Base-by-base conservation (phyloP, 2,113 vertebrate genomes). In the Oreochromis tanganicae region DNA sequence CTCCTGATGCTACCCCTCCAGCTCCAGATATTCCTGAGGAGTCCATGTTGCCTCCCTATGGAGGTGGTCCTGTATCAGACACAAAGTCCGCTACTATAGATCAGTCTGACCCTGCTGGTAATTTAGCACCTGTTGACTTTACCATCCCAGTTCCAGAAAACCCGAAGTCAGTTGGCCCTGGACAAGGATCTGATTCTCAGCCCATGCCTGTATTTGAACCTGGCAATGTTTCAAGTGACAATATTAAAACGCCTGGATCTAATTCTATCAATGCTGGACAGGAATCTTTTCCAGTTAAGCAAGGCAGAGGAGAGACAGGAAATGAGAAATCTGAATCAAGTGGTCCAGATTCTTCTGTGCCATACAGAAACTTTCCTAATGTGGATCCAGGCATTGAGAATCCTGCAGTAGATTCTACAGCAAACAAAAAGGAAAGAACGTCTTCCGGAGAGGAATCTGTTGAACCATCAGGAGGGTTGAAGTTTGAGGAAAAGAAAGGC, bases 91-190 rank as follows among this genome's bases (percentile, higher is more conserved):
- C 17, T 43, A 59, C 52, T 38, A 13, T 27, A 41, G 59, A 85
- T 79, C 46, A 2, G 13, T 78, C 83, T 24, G 55, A 90, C 12
- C 43, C 90, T 43, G 16, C 17, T 68, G 61, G 12, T 13, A 50
- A 89, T 55, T 79, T 90, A 36, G 87, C 85, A 24, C 92, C 90
- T 24, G 82, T 94, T 36, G 92, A 94, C 84, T 92, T 93, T 57
- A 90, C 52, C 16, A 89, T 90, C 50, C 86, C 91, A 27, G 38
- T 83, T 48, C 83, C 73, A 14, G 92, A 87, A 38, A 81, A 85
- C 41, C 61, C 19, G 54, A 80, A 81, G 68, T 55, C 56, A 59
- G 19, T 12, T 84, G 10, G 83, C 29, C 17, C 63, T 29, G 43
- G 27, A 80, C 19, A 41, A 87, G 46, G n/a, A 56, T 61, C 75